Conservation (phyloP, 2,113 vertebrate species). For the Suricata suricatta region DNA sequence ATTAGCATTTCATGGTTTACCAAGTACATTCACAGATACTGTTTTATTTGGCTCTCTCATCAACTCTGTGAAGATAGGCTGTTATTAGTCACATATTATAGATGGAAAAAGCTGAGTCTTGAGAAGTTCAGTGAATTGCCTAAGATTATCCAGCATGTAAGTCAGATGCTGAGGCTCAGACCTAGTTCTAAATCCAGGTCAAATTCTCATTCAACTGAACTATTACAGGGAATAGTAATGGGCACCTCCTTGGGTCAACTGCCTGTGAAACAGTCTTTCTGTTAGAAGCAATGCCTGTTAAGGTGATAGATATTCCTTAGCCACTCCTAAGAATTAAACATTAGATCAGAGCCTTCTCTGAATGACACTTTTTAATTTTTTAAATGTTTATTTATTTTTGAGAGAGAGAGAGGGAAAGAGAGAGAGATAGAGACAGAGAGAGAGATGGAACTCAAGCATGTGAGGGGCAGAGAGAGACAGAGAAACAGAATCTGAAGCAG, state of each 20-base stretch:
- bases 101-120: background rate
- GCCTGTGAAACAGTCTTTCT: background rate
- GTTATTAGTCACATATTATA: background rate
- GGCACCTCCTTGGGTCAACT: background rate
- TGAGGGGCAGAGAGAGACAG: no score
- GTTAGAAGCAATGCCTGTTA: background rate
- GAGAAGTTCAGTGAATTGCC: background rate
- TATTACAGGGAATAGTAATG: background rate
- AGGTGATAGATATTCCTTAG: background rate
- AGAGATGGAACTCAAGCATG: no score
- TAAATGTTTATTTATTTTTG: no score
- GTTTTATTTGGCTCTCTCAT: background rate
- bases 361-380: no score
- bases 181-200: background rate
- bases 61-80: background rate
- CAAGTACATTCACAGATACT: background rate
- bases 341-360: background rate
- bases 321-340: slow-evolving; percentile 5
- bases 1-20: background rate
- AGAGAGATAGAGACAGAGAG: no score
- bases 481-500: no score
- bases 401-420: no score
- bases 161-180: background rate
- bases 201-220: background rate
- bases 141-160: background rate